phyloP scores from a whole-genome alignment of 2,797 vertebrate species.

The Myripristis jacobus region DNA sequence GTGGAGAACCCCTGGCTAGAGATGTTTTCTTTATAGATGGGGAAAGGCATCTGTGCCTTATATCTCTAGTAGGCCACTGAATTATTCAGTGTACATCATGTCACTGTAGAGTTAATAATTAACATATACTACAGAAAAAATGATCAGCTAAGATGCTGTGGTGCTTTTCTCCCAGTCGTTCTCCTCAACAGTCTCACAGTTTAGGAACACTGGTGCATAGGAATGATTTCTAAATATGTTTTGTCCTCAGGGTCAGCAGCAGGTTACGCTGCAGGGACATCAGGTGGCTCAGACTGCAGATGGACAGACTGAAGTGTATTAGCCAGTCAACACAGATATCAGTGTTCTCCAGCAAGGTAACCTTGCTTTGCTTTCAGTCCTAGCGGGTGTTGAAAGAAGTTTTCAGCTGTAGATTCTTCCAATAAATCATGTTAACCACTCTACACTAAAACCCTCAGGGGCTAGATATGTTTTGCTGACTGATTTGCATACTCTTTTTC shows the following conservation, averaged over 20 bases:
- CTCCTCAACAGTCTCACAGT: background rate
- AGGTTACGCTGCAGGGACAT: constrained; percentile 91
- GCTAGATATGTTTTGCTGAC: background rate
- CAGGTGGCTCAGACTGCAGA: constrained; percentile 85
- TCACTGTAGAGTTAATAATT: background rate
- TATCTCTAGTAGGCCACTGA: background rate
- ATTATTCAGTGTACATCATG: background rate
- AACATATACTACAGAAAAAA: background rate
- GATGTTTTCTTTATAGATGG: no score
- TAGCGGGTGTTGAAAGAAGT: constrained; percentile 4
- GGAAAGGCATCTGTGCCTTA: background rate
- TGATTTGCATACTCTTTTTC: background rate
- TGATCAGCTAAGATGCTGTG: no score
- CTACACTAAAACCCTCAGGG: background rate
- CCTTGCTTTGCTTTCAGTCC: background rate
- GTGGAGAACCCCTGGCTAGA: no score
- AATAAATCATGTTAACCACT: background rate
- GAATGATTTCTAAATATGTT: constrained; percentile 23
- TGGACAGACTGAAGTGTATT: constrained; percentile 90
- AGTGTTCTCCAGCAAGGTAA: constrained; percentile 92
- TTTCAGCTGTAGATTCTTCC: constrained; percentile 33
- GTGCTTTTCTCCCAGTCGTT: background rate
- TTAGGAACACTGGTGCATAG: constrained; percentile 3
- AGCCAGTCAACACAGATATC: constrained; percentile 91
- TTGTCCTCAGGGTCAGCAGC: constrained; percentile 84